These are phyloP conservation scores for Scylla paramamosain DNA, from an alignment of 1,140 invertebrate genomes.

Conservation along the genomic window DNA sequence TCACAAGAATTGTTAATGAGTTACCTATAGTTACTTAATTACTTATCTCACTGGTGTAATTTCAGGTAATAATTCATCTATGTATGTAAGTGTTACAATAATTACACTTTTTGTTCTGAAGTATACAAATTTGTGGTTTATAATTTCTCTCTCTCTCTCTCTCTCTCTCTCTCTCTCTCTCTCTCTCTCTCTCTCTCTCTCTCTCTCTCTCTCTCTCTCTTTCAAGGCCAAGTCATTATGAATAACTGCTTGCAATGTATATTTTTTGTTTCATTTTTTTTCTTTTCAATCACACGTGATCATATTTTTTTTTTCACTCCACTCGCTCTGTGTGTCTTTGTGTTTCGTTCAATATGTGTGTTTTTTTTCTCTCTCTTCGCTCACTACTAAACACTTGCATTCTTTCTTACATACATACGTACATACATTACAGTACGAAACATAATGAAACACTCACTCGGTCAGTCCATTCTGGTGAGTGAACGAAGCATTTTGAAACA, in stretches of 20 bases:
- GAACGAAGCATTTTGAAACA: neutral
- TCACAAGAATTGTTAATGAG: too few species aligned
- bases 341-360: neutral
- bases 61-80: too few species aligned
- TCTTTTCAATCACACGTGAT: neutral
- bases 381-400: neutral
- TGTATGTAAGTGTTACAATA: too few species aligned
- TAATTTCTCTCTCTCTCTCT: slow-evolving; percentile 21
- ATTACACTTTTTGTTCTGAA: too few species aligned
- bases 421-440: neutral
- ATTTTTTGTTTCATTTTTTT: neutral
- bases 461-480: neutral
- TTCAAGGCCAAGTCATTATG: neutral
- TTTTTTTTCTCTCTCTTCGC: neutral
- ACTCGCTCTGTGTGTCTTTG: neutral
- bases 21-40: too few species aligned
- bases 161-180: slow-evolving; percentile 41
- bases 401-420: neutral
- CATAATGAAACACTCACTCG: neutral
- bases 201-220: slow-evolving; percentile 50
- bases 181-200: slow-evolving; percentile 48
- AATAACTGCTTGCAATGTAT: too few species aligned
- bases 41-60: too few species aligned
- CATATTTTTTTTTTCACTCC: neutral
- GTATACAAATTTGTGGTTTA: too few species aligned